Conservation (phyloP, 2,797 vertebrate genomes). For the Myripristis murdjan region DNA sequence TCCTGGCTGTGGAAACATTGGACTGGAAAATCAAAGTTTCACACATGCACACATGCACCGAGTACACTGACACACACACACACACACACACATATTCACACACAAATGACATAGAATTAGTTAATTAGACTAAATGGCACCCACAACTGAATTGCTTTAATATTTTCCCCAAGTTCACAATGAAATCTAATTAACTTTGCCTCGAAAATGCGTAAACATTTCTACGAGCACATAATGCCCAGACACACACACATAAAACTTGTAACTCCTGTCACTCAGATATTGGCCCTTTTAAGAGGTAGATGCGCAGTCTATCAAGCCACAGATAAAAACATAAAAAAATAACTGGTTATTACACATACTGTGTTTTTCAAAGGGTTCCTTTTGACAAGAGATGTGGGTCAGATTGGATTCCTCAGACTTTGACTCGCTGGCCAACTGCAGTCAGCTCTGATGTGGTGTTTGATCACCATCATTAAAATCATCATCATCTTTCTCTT, state of each 20-base stretch:
- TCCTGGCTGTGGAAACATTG: slow-evolving; percentile 6
- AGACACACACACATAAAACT: background rate
- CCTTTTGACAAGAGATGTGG: slow-evolving; percentile 4
- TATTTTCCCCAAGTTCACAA: slow-evolving; percentile 56
- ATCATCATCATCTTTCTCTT: slow-evolving; percentile 11
- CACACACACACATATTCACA: slow-evolving; percentile 11
- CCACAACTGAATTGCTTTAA: slow-evolving; percentile 62
- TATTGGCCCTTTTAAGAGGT: slow-evolving; percentile 14
- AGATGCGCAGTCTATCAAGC: slow-evolving; percentile 8
- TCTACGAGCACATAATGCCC: background rate
- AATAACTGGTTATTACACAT: slow-evolving; percentile 9
- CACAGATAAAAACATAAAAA: slow-evolving; percentile 38
- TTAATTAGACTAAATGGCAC: slow-evolving; percentile 73
- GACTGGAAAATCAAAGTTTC: slow-evolving; percentile 24
- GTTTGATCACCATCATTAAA: slow-evolving; percentile 40
- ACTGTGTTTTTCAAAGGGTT: slow-evolving; percentile 17
- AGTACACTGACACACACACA: slow-evolving; percentile 2
- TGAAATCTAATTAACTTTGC: slow-evolving; percentile 41
- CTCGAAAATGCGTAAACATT: too few species aligned
- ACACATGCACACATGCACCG: too few species aligned
- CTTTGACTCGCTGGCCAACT: slow-evolving; percentile 26
- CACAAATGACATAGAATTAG: slow-evolving; percentile 52
- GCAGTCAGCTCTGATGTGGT: slow-evolving; percentile 8
- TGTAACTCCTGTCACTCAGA: slow-evolving; percentile 5
- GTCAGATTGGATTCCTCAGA: slow-evolving; percentile 2